Evolutionary conservation across 2,113 vertebrate genomes (phyloP).

Genomic region (Chaetodon auriga): DNA sequence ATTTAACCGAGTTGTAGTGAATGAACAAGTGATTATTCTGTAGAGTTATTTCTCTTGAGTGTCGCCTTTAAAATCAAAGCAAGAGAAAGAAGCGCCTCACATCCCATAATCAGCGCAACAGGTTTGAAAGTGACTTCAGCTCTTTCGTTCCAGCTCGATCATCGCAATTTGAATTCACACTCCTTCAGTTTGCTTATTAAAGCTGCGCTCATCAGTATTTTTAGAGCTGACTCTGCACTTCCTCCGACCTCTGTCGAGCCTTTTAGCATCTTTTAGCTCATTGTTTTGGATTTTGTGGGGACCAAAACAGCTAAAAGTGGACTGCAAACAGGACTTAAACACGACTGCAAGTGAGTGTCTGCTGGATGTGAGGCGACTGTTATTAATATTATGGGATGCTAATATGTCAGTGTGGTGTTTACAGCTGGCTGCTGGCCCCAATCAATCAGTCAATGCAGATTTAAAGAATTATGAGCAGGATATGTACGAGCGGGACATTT

Average conservation of each 20-base stretch:
- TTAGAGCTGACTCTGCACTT: not conserved
- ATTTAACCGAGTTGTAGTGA: conserved; percentile 55
- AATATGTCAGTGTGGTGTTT: not conserved
- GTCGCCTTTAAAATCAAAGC: conserved; percentile 45
- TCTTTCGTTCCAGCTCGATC: not conserved
- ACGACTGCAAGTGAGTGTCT: too few relatives aligned
- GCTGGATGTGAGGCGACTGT: too few relatives aligned
- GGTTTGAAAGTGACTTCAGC: conserved; percentile 6
- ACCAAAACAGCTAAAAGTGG: too few relatives aligned
- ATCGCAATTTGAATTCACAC: not conserved
- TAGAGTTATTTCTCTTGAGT: conserved; percentile 32
- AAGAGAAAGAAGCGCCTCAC: not conserved
- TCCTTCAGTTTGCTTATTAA: not conserved
- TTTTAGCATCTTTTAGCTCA: not conserved
- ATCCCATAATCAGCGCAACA: not conserved
- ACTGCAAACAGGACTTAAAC: too few relatives aligned
- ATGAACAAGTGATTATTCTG: conserved; percentile 53
- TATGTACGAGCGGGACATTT: not conserved
- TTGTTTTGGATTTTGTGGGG: not conserved
- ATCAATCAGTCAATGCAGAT: not conserved
- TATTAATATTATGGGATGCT: not conserved
- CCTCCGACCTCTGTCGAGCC: not conserved
- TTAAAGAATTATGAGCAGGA: not conserved
- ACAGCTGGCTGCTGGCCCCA: not conserved
- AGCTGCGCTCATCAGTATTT: not conserved